phyloP scores from a whole-genome alignment of 2,113 vertebrate species.

The Microtus ochrogaster region DNA sequence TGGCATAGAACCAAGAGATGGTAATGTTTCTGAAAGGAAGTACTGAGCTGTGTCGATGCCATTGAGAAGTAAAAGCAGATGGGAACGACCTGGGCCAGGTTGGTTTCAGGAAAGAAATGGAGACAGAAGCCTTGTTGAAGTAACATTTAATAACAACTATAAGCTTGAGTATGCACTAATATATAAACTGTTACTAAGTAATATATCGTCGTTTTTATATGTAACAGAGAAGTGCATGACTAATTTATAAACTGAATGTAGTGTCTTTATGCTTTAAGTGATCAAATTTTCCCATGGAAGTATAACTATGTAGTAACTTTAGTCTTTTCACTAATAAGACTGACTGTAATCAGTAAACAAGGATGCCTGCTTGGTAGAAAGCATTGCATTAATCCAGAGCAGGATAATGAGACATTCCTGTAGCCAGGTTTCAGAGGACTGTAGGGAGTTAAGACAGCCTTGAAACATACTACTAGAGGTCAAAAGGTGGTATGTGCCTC shows the following conservation, averaged over 20 bases:
- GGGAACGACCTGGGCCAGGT: background rate
- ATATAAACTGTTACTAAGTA: slow-evolving; percentile 7
- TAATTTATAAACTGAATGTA: background rate
- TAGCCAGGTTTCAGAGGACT: background rate
- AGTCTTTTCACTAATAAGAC: background rate
- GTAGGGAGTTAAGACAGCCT: background rate
- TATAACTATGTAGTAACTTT: slow-evolving; percentile 5
- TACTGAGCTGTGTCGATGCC: background rate
- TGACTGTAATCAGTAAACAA: background rate
- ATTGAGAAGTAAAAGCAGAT: background rate
- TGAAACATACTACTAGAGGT: background rate
- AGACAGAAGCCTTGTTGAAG: background rate
- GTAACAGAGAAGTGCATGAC: background rate
- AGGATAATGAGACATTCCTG: background rate
- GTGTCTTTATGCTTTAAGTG: background rate
- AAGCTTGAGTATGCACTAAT: background rate
- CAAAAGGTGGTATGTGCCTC: background rate
- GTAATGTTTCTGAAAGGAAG: background rate
- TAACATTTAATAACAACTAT: background rate
- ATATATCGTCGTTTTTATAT: background rate
- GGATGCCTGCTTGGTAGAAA: background rate
- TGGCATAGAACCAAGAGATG: background rate
- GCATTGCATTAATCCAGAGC: background rate
- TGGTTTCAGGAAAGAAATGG: background rate
- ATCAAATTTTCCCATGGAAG: slow-evolving; percentile 10